A percentile compares a stretch with the other conserved stretches of the same genome.
Evolutionary conservation across 92 coral and sea anemone genomes (phyloP).

Genomic region (Siderastrea radians): DNA sequence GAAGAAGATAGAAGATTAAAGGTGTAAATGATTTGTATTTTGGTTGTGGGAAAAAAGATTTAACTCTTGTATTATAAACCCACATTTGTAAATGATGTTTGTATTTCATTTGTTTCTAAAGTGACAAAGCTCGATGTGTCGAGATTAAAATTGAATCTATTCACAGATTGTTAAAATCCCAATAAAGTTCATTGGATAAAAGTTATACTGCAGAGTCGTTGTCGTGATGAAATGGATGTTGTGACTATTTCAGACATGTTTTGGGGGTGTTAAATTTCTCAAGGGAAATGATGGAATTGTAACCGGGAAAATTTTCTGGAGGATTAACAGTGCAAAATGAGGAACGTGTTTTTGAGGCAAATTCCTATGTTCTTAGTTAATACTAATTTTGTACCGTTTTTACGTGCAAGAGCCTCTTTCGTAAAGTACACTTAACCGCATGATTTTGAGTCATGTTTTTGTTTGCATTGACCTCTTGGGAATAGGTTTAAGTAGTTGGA

Average conservation of each 20-base stretch:
- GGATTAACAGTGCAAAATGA: not conserved
- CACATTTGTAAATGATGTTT: constrained; percentile 84
- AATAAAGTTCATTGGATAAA: constrained; percentile 47
- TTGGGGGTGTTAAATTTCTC: constrained; percentile 12
- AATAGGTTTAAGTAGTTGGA: constrained; percentile 74
- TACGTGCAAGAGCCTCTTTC: constrained; percentile 37
- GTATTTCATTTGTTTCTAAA: constrained; percentile 72
- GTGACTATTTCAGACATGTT: not conserved
- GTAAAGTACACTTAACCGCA: constrained; percentile 36
- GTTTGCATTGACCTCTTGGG: constrained; percentile 82
- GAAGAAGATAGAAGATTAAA: constrained; percentile 48
- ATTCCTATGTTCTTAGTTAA: not conserved
- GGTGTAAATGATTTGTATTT: constrained; percentile 79
- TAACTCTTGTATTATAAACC: constrained; percentile 45
- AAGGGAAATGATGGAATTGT: constrained; percentile 2
- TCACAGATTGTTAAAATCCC: constrained; percentile 47
- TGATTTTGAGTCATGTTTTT: constrained; percentile 14
- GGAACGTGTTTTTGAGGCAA: not conserved
- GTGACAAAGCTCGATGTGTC: constrained; percentile 53
- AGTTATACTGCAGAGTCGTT: not conserved
- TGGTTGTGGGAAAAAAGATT: constrained; percentile 55
- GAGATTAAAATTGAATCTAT: constrained; percentile 52
- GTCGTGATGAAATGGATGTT: not conserved
- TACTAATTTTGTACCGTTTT: constrained; percentile 9
- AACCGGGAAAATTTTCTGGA: not conserved